These are phyloP conservation scores for Molossus molossus DNA, from an alignment of 2,797 vertebrate species.

Conservation along the genomic window DNA sequence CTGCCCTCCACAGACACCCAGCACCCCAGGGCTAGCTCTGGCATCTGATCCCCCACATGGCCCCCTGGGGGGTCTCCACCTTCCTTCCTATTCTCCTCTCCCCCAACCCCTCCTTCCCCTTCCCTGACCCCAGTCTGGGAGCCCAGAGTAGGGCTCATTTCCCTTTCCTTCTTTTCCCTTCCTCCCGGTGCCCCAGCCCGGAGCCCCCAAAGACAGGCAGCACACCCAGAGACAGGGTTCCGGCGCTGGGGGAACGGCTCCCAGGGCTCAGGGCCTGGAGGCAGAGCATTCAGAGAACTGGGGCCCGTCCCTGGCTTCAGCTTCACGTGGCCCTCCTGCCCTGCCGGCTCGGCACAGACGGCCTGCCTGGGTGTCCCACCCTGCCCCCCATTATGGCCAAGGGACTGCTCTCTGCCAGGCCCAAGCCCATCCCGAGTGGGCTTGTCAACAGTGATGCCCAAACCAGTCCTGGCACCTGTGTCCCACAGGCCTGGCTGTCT, in stretches of 20 bases:
- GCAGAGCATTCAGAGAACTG: neutral
- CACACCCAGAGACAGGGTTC: rapidly evolving
- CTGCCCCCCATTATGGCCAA: neutral
- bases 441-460: neutral
- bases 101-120: too few relatives aligned
- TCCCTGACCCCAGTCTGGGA: neutral
- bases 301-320: neutral
- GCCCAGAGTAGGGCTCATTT: neutral
- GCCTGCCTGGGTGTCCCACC: neutral
- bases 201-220: neutral
- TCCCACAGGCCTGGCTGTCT: rapidly evolving
- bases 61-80: neutral
- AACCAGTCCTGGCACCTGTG: neutral
- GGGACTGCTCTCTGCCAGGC: neutral
- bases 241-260: neutral
- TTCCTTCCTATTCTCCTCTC: too few relatives aligned
- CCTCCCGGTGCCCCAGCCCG: neutral
- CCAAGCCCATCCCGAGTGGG: neutral
- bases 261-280: neutral
- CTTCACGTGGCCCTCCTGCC: neutral
- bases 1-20: neutral
- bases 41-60: neutral
- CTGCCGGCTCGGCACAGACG: too few relatives aligned
- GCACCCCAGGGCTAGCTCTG: neutral
- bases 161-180: neutral